Percentiles rank a stretch among this genome's conserved stretches.
phyloP scores from a whole-genome alignment of 2,113 vertebrate genomes.

The Megaleporinus macrocephalus region DNA sequence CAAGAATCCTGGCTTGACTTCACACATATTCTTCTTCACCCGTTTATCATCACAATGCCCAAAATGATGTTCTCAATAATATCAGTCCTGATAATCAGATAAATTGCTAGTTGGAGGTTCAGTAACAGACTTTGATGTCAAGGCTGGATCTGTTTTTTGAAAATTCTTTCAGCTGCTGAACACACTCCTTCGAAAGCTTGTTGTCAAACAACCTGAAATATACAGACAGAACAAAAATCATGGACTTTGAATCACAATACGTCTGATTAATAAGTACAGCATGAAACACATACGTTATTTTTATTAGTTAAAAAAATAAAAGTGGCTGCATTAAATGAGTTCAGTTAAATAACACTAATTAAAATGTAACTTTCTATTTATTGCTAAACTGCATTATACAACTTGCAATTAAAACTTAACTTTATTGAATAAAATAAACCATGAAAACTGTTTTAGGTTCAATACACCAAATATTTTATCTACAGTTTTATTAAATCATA shows the following conservation, averaged over 20 bases:
- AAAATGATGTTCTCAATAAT: neutral
- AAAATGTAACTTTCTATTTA: too few species aligned
- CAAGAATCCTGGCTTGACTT: neutral
- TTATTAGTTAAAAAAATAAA: too few species aligned
- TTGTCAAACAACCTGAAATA: conserved; percentile 63
- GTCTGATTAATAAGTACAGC: too few species aligned
- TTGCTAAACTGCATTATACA: too few species aligned
- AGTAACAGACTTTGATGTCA: conserved; percentile 64
- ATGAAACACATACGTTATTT: too few species aligned
- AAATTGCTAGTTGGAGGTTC: conserved; percentile 12
- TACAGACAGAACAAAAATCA: conserved; percentile 17
- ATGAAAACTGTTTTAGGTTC: too few species aligned
- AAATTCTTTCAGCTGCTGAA: conserved; percentile 59
- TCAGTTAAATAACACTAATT: too few species aligned
- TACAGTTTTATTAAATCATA: too few species aligned
- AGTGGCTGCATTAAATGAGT: too few species aligned
- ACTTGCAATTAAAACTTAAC: too few species aligned
- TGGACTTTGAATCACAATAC: neutral
- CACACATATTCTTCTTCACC: neutral
- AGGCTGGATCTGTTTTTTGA: conserved; percentile 53
- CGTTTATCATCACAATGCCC: neutral
- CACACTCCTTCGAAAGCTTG: conserved; percentile 63
- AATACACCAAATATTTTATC: too few species aligned
- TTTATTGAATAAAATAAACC: too few species aligned
- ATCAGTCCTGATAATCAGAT: neutral